Base-by-base conservation (phyloP, 2,888 invertebrate species). In the Liodrosophila aerea region DNA sequence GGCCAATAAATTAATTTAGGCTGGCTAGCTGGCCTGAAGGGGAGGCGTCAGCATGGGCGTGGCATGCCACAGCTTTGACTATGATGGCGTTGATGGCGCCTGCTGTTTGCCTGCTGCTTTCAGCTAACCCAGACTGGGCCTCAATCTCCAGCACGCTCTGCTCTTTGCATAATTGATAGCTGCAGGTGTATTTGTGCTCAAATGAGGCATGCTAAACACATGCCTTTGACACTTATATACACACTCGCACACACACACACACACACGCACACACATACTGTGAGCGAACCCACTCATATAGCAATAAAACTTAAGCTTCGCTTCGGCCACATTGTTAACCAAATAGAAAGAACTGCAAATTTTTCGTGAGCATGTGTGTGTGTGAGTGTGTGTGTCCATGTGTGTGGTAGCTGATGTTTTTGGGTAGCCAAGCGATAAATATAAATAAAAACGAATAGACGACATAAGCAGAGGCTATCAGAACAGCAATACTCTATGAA, bases 131-230 rank as follows among this genome's bases (percentile, higher is more conserved):
- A 13, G 31, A 11, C 31, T 8, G 5, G 8, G n/a, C 5, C 16
- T 16, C 27, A 54, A 47, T 46, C 39, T 34, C 54, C 22, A 45
- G 34, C 46, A 52, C 34, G 34, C 39, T 53, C 33, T 18, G 76
- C 84, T 80, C 68, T 83, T 73, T 82, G 75, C 84, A 85, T 82
- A 82, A 82, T 82, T 82, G 86, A 86, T 82, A 81, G 84, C 84
- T 82, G 84, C 86, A 82, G 81, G 86, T 82, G 86, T 76, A 83
- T 81, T 85, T 81, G 74, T 62, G 66, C 80, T 85, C 80, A 81
- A 81, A 81, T 81, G 85, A 80, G 85, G 63, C 81, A 85, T 81
- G 66, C 78, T 85, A 85, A 78, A 82, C 78, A 78, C 83, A 81
- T 75, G 83, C 74, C 80, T 85, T 83, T 81, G 80, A 85, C 80